A percentile compares a stretch with the other conserved stretches of the same genome.
phyloP scores from a whole-genome alignment of 2,888 invertebrate species.

The Yponomeuta malinellus region DNA sequence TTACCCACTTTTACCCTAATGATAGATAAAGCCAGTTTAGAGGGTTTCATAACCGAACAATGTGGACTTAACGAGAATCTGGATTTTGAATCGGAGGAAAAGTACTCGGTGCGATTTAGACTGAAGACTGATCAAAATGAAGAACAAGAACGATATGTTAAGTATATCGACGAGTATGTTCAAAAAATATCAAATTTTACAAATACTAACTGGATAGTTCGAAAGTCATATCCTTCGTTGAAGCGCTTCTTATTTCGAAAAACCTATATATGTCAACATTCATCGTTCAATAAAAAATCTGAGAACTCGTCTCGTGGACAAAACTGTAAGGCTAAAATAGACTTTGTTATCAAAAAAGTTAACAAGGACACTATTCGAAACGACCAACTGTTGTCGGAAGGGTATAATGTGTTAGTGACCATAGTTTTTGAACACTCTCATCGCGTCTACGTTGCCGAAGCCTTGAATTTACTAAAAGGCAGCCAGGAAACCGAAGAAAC shows the following conservation, averaged over 20 bases:
- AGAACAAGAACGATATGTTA: slow-evolving; percentile 6
- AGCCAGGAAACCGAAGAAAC: slow-evolving; percentile 4
- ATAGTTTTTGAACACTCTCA: slow-evolving; percentile 12
- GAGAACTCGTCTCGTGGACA: slow-evolving; percentile 5
- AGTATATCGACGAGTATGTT: slow-evolving; percentile 2
- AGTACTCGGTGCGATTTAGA: slow-evolving; percentile 3
- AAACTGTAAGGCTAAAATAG: slow-evolving; percentile 11
- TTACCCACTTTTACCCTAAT: slow-evolving; percentile 9
- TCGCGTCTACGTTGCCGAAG: slow-evolving; percentile 13
- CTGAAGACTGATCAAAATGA: slow-evolving; percentile 1
- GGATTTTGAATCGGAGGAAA: slow-evolving; percentile 14
- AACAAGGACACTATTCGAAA: slow-evolving; percentile 13
- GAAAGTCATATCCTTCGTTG: slow-evolving; percentile 11
- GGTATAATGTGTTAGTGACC: slow-evolving; percentile 8
- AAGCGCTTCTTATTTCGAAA: slow-evolving; percentile 13
- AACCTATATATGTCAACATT: slow-evolving; percentile 15
- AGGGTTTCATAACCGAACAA: slow-evolving; percentile 20
- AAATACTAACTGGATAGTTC: slow-evolving; percentile 12
- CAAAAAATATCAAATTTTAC: slow-evolving; percentile 9
- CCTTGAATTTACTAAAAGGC: not conserved
- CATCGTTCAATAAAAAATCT: slow-evolving; percentile 14
- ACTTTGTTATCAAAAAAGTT: slow-evolving; percentile 15
- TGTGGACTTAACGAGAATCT: slow-evolving; percentile 20
- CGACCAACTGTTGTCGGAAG: slow-evolving; percentile 7
- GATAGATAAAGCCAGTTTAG: slow-evolving; percentile 19